Base-by-base conservation (phyloP, 2,888 invertebrate species). In the Cyclophora punctaria region DNA sequence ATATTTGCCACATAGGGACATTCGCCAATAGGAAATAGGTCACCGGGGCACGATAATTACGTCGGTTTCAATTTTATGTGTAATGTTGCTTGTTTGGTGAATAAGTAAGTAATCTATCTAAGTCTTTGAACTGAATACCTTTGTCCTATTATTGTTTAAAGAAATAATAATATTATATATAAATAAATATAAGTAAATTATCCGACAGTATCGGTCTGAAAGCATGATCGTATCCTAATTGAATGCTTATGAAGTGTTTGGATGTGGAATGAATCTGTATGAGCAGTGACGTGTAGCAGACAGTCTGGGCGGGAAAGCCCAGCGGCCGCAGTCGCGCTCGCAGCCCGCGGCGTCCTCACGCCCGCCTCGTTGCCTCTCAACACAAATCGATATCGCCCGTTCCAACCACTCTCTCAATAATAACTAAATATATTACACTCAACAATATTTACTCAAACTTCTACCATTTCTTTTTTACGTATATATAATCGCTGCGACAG, bases 291-390 rank as follows among this genome's bases (percentile, higher is more conserved):
- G 63, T 57, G 62, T 56, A 33, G 44, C 33, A 4, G 44, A 34
- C 65, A 66, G 68, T 60, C 65, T 75, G 68, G 69, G 67, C 61
- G 67, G 71, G 66, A 67, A 67, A 67, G 69, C 69, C 65, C 67
- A 59, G 57, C 60, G 59, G 61, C 74, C 73, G 75, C 84, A 86
- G 86, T 85, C 78, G 80, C 76, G 78, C 59, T 63, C 66, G 71
- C 78, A 75, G 68, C 66, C 66, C 80, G 81, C 57, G 75, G 78
- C 72, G 80, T 71, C 73, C 60, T 67, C 69, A 79, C 80, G 83
- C 74, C 75, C 59, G 62, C 59, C 63, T 59, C 60, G 64, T 63
- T 61, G 60, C 59, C 59, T 60, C 63, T 58, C 58, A 60, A 67
- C 71, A 59, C 71, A 69, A 80, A 81, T 81, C 83, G 72, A 80